phyloP scores from a whole-genome alignment of 2,888 invertebrate genomes.

The Aplocera efformata region DNA sequence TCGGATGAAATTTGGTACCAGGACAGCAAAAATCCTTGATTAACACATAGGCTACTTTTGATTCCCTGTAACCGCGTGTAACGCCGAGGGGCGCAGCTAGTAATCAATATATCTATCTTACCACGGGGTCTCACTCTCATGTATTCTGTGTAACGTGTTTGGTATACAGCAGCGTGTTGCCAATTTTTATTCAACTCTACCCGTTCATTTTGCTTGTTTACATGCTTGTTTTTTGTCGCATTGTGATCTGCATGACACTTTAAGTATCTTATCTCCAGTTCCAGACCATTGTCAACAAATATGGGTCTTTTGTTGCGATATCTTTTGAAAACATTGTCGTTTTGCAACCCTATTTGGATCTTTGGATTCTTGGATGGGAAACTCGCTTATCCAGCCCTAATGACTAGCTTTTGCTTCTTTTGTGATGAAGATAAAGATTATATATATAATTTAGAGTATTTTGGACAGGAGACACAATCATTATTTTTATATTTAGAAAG shows the following conservation, averaged over 20 bases:
- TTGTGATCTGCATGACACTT: slow-evolving; percentile 10
- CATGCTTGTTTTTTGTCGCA: slow-evolving; percentile 7
- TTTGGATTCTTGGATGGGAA: slow-evolving; percentile 2
- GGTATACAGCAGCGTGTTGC: slow-evolving; percentile 18
- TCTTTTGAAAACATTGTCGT: slow-evolving; percentile 13
- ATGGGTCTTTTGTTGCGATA: slow-evolving; percentile 9
- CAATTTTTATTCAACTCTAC: slow-evolving; percentile 20
- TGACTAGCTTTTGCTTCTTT: background rate
- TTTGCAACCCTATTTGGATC: slow-evolving; percentile 4
- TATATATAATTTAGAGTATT: too few species aligned
- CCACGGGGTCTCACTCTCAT: background rate
- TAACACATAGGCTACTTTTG: too few species aligned
- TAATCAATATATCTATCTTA: too few species aligned
- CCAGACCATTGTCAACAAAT: slow-evolving; percentile 9
- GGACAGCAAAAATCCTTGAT: too few species aligned
- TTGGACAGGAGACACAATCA: too few species aligned
- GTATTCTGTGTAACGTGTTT: slow-evolving; percentile 6
- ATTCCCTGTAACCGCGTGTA: too few species aligned
- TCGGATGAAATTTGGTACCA: too few species aligned
- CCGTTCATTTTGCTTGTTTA: slow-evolving; percentile 15
- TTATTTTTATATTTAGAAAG: too few species aligned
- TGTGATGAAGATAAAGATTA: too few species aligned
- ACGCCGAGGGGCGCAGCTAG: too few species aligned
- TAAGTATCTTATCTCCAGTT: slow-evolving; percentile 14
- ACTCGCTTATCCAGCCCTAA: too few species aligned